Evolutionary conservation across 2,113 vertebrate species (phyloP), one percentile per base, ranked within the genome.

Genomic region (Dasypus novemcinctus): DNA sequence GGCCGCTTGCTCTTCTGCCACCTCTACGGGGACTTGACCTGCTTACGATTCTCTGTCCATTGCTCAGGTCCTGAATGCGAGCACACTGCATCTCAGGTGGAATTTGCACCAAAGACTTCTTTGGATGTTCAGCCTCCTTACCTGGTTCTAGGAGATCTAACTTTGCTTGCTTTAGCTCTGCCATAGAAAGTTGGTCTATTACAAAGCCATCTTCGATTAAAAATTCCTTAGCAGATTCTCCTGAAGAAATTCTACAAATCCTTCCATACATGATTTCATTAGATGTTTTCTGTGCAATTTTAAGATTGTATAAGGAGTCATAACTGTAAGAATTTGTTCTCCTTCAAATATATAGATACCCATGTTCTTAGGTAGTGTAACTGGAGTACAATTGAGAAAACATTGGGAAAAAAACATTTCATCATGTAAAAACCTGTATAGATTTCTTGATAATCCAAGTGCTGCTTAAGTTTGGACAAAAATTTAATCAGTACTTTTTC

Each of bases 341-440:
- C 99, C 99, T 98, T 99, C 99, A 94, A 99, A 98, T 98, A 99
- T 99, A 98, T 99, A 99, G 98, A 99, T 99, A 98, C 99, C 99
- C 99, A 99, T 98, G 99, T 99, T 98, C 99, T 99, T 97, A 99
- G 99, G 89, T 95, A 99, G 98, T 0, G 99, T 99, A 98, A 99
- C 99, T 52, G 99, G 99, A 91, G 99, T 99, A 98, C 99, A 99
- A 98, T 99, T 99, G 98, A 99, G 99, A 97, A 99, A 99, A 98
- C 99, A 99, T 93, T 99, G n/a, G 99, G 98, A 99, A 99, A 98
- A 99, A 99, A 99, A 9, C 43, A 99, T 98, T 99, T 99, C 98
- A 99, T 99, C 97, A 99, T 99, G 97, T 99, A 99, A 95, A 99
- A 99, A 90, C 98, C 99, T 95, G 99, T 99, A 94, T 98, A 98